phyloP scores from a whole-genome alignment of 2,888 invertebrate genomes.

The Venusia cambrica region DNA sequence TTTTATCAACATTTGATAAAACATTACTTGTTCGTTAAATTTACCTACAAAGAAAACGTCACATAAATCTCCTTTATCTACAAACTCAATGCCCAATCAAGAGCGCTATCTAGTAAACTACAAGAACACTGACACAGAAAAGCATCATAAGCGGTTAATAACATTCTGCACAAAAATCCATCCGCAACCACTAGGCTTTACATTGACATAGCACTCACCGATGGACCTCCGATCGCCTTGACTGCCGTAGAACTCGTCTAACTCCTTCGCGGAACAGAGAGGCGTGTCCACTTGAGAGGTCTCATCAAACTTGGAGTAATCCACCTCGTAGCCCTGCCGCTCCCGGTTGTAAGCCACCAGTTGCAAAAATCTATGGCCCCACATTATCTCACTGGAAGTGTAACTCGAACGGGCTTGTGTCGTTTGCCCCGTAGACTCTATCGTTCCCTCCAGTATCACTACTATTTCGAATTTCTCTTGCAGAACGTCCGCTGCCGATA shows the following conservation, averaged over 20 bases:
- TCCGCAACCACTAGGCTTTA: slow-evolving; percentile 48
- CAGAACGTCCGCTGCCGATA: slow-evolving; percentile 90
- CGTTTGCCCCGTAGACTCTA: slow-evolving; percentile 89
- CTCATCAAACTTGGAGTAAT: slow-evolving; percentile 91
- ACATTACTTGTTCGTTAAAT: slow-evolving; percentile 4
- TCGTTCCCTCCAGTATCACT: slow-evolving; percentile 90
- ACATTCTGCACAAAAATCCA: slow-evolving; percentile 47
- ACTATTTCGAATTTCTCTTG: slow-evolving; percentile 91
- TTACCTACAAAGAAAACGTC: slow-evolving; percentile 17
- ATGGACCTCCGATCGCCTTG: slow-evolving; percentile 79
- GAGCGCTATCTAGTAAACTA: slow-evolving; percentile 24
- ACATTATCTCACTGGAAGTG: slow-evolving; percentile 88
- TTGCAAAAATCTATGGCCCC: slow-evolving; percentile 90
- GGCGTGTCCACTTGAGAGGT: slow-evolving; percentile 90
- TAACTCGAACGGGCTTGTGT: slow-evolving; percentile 89
- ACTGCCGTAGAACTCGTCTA: slow-evolving; percentile 83
- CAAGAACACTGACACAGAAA: slow-evolving; percentile 31
- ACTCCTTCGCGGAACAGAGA: slow-evolving; percentile 85
- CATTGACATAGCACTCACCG: slow-evolving; percentile 68
- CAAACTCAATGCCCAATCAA: slow-evolving; percentile 24
- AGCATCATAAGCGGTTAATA: slow-evolving; percentile 40
- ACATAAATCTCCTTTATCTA: slow-evolving; percentile 20
- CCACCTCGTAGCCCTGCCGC: slow-evolving; percentile 87
- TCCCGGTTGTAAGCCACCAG: slow-evolving; percentile 88
- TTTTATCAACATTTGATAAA: slow-evolving; percentile 3